Percentiles rank a stretch among this genome's conserved stretches.
Conservation (phyloP, 1,140 invertebrate species). For the Vanessa atalanta region DNA sequence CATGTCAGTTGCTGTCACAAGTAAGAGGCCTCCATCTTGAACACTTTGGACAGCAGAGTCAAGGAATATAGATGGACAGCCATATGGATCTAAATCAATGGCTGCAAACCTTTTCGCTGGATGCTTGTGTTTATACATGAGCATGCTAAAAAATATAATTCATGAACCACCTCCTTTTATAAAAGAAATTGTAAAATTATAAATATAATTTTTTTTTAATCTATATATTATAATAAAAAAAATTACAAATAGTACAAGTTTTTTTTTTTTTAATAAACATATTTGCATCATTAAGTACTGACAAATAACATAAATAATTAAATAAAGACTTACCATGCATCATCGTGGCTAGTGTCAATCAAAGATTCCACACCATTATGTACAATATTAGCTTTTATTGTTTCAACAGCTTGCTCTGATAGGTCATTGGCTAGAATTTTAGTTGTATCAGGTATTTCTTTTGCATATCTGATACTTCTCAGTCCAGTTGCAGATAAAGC, state of each 20-base stretch:
- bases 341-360: slow-evolving; percentile 87
- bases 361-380: slow-evolving; percentile 89
- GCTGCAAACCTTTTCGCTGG: slow-evolving; percentile 89
- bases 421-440: slow-evolving; percentile 97
- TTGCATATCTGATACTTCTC: slow-evolving; percentile 96
- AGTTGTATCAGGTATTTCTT: slow-evolving; percentile 92
- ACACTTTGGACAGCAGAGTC: slow-evolving; percentile 94
- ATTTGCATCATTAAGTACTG: too few relatives aligned
- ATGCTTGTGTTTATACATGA: slow-evolving; percentile 90
- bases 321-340: slow-evolving; percentile 87
- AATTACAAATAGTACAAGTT: too few relatives aligned
- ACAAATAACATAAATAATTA: too few relatives aligned
- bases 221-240: too few relatives aligned
- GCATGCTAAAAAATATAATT: slow-evolving; percentile 82
- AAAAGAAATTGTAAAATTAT: too few relatives aligned
- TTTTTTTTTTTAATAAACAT: too few relatives aligned
- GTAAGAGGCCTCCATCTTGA: slow-evolving; percentile 89
- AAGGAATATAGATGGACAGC: slow-evolving; percentile 95
- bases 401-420: slow-evolving; percentile 91
- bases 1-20: slow-evolving; percentile 99
- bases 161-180: too few relatives aligned
- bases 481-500: slow-evolving; percentile 97
- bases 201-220: too few relatives aligned
- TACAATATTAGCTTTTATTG: slow-evolving; percentile 91
- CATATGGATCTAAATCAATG: slow-evolving; percentile 98